Evolutionary conservation across 2,888 invertebrate species (phyloP), one percentile per base, ranked within the genome.

Genomic region (Aspidiotus destructor): DNA sequence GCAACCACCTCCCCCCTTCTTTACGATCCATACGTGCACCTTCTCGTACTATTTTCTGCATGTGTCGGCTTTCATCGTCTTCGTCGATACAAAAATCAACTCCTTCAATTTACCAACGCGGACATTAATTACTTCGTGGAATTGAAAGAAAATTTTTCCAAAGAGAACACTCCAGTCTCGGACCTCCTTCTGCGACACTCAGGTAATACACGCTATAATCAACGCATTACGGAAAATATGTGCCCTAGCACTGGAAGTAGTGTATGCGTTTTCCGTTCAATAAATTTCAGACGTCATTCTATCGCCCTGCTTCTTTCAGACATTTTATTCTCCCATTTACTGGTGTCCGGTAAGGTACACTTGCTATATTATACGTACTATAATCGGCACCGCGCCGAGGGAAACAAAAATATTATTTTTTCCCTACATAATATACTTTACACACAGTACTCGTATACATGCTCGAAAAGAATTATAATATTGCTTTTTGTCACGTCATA

Each of bases 141-240:
- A 28, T 28, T 28, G 28, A 28, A 28, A 28, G 28, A 28, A 28
- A 28, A 28, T 28, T 28, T 28, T 28, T 28, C 28, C 28, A 28
- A 28, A 28, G 28, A 28, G 28, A 28, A 28, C 28, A 28, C 2
- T 28, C 28, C 1, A 28, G 28, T 28, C 48, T 48, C 48, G 48
- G 63, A 63, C 63, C 63, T 63, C 63, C 63, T 63, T 63, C 63
- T 52, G 63, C 63, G 63, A 63, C 63, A 63, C 53, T 63, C 63
- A 53, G 54, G 11, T 41, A 54, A 41, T 54, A 54, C 28, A 63
- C n/a, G 63, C 53, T 53, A 63, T 63, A 63, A 63, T 63, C 63
- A 53, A 63, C 63, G 63, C 63, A 63, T 63, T 63, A 63, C 63
- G 63, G 48, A 53, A 53, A 63, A 63, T 63, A 63, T 63, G 48